Percentiles rank a stretch among this genome's conserved stretches.
These are phyloP conservation scores for Struthidea cinerea DNA, from an alignment of 2,113 vertebrate species.

Conservation along the genomic window DNA sequence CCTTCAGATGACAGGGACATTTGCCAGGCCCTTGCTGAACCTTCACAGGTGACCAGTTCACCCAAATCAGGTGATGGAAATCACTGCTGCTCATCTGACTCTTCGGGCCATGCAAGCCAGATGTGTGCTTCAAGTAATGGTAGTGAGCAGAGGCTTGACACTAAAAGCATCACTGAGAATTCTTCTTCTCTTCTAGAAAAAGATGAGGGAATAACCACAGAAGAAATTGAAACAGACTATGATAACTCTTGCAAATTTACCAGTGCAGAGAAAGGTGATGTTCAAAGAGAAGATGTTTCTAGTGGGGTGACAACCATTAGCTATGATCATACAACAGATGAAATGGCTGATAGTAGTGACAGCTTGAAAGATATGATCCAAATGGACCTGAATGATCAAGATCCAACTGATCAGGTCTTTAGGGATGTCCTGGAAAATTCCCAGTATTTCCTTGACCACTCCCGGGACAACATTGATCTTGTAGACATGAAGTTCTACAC, in stretches of 20 bases:
- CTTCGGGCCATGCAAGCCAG: background rate
- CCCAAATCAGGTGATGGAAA: background rate
- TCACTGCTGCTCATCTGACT: conserved; percentile 8
- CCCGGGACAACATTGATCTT: conserved; percentile 67
- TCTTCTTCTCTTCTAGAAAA: conserved; percentile 47
- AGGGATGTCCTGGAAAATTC: conserved; percentile 77
- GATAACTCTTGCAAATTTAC: conserved; percentile 54
- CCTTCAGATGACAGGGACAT: background rate
- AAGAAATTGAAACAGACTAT: conserved; percentile 23
- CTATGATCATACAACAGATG: conserved; percentile 55
- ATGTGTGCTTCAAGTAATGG: background rate
- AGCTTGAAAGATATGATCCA: conserved; percentile 75
- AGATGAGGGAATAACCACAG: conserved; percentile 27
- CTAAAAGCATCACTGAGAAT: background rate
- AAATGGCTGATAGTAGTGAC: conserved; percentile 67
- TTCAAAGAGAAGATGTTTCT: conserved; percentile 70
- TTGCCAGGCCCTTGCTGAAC: background rate
- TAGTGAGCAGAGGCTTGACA: background rate
- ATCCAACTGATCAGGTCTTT: conserved; percentile 72
- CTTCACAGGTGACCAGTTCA: background rate
- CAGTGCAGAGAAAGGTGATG: conserved; percentile 62
- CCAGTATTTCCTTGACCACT: conserved; percentile 66
- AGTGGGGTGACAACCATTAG: conserved; percentile 59
- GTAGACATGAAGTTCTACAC: conserved; percentile 78
- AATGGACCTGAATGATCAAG: conserved; percentile 77